These are phyloP conservation scores for Agrochola lychnidis DNA, from an alignment of 2,888 invertebrate species.

Conservation along the genomic window DNA sequence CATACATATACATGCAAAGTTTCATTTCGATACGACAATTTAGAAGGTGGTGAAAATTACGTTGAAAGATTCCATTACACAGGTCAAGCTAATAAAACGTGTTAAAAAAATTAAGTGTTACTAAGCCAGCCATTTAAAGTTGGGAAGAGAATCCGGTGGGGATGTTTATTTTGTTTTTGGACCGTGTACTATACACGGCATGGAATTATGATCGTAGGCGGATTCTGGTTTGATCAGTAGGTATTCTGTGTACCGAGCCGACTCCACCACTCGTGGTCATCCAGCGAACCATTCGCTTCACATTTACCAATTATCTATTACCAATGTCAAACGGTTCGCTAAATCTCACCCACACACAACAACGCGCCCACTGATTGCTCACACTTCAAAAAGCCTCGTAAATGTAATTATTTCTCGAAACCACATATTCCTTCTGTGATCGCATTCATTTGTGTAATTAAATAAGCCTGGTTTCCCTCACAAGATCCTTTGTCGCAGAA, in stretches of 20 bases:
- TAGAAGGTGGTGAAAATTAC: too few species aligned
- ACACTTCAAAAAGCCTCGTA: conserved; percentile 45
- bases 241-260: not conserved
- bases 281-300: conserved; percentile 41
- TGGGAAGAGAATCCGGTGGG: not conserved
- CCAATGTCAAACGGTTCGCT: conserved; percentile 15
- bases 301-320: conserved; percentile 51
- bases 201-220: not conserved
- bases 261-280: too few species aligned
- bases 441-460: conserved; percentile 50
- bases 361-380: conserved; percentile 32
- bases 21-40: too few species aligned
- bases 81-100: too few species aligned
- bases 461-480: conserved; percentile 42
- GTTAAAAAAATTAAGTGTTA: too few species aligned
- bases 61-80: too few species aligned
- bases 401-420: conserved; percentile 46
- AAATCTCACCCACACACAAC: conserved; percentile 21
- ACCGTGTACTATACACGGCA: not conserved
- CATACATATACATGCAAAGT: too few species aligned
- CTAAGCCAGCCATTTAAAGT: not conserved
- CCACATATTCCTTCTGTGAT: conserved; percentile 32
- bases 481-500: conserved; percentile 4
- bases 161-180: not conserved
- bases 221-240: not conserved